phyloP scores from a whole-genome alignment of 2,797 vertebrate species.

The Anolis apletophallus region DNA sequence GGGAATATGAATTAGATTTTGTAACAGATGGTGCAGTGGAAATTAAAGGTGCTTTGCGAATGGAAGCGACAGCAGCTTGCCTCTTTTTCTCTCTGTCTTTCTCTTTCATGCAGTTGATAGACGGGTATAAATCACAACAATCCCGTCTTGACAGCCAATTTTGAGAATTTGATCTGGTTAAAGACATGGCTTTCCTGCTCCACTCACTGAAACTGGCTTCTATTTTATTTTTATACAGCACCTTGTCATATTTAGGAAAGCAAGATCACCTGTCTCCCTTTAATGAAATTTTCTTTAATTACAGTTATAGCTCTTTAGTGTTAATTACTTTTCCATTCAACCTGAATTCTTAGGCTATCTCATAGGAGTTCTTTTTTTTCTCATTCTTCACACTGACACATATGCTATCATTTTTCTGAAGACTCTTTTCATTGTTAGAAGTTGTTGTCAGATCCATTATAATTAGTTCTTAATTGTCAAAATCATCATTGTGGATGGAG shows the following conservation, averaged over 20 bases:
- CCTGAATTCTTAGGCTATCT: slow-evolving; percentile 73
- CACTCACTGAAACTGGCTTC: slow-evolving; percentile 77
- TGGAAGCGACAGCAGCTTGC: slow-evolving; percentile 85
- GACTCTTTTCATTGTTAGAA: slow-evolving; percentile 68
- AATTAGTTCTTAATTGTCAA: slow-evolving; percentile 71
- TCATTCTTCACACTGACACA: slow-evolving; percentile 15
- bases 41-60: slow-evolving; percentile 96
- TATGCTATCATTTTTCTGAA: slow-evolving; percentile 70
- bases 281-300: slow-evolving; percentile 98
- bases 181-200: slow-evolving; percentile 90
- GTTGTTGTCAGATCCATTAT: slow-evolving; percentile 70
- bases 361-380: slow-evolving; percentile 58
- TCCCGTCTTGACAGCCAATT: slow-evolving; percentile 99
- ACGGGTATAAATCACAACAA: slow-evolving; percentile 98
- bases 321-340: slow-evolving; percentile 82
- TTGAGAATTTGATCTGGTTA: slow-evolving; percentile 99
- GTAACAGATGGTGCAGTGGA: slow-evolving; percentile 97
- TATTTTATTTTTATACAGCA: slow-evolving; percentile 74
- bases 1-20: slow-evolving; percentile 98
- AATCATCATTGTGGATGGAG: slow-evolving; percentile 68
- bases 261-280: slow-evolving; percentile 90
- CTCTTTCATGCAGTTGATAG: slow-evolving; percentile 86
- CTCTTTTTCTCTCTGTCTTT: slow-evolving; percentile 78
- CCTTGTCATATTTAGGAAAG: slow-evolving; percentile 89
- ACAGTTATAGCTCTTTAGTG: slow-evolving; percentile 86